A percentile compares a stretch with the other conserved stretches of the same genome.
Conservation (phyloP, 2,888 invertebrate species). For the Apantesis nais region DNA sequence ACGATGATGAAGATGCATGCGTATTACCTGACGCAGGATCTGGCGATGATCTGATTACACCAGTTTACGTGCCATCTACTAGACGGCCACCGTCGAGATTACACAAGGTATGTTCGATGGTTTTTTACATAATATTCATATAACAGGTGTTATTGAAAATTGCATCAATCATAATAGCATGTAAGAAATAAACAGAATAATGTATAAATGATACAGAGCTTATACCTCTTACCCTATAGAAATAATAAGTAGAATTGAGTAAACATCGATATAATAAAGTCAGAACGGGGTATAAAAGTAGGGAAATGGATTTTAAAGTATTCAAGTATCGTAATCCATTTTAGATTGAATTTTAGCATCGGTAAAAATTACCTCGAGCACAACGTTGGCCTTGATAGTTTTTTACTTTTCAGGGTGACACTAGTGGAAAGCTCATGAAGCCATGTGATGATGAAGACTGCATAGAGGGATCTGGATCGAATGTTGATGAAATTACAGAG, state of each 20-base stretch:
- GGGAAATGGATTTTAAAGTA: too few relatives aligned
- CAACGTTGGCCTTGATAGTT: background rate
- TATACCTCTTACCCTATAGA: background rate
- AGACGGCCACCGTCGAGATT: constrained; percentile 83
- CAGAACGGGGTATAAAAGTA: too few relatives aligned
- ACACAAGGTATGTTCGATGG: constrained; percentile 54
- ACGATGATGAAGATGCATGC: constrained; percentile 97
- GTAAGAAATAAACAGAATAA: background rate
- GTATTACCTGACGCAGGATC: constrained; percentile 93
- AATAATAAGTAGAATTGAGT: background rate
- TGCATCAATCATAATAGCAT: background rate
- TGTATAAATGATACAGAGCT: background rate
- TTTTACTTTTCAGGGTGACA: constrained; percentile 60
- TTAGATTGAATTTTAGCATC: too few relatives aligned
- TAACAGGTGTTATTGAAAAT: background rate
- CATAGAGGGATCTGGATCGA: constrained; percentile 91
- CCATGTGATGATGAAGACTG: constrained; percentile 95
- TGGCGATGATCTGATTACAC: constrained; percentile 96
- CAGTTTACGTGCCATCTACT: constrained; percentile 94
- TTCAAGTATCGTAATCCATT: too few relatives aligned
- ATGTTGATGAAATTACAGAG: constrained; percentile 88
- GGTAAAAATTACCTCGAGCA: too few relatives aligned
- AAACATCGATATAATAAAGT: too few relatives aligned
- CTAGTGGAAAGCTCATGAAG: constrained; percentile 75
- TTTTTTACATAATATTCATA: too few relatives aligned